Evolutionary conservation across 1,140 invertebrate genomes (phyloP).

Genomic region (Colletes latitarsis): DNA sequence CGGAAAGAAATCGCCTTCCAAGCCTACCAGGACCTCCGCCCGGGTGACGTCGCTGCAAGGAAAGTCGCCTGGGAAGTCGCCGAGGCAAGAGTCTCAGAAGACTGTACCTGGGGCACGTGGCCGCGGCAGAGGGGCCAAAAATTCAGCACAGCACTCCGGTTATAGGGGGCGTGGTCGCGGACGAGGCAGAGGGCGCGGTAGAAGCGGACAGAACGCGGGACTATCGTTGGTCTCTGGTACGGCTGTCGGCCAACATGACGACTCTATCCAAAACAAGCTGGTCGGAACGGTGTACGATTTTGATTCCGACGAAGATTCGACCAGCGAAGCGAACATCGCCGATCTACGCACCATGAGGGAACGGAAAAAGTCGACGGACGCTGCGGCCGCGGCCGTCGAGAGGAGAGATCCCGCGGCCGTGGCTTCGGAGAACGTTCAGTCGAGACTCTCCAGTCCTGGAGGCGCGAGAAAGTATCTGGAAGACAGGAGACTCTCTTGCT

Average conservation of each 20-base stretch:
- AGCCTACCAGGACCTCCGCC: slow-evolving; percentile 84
- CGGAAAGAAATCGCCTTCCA: slow-evolving; percentile 85
- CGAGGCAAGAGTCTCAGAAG: slow-evolving; percentile 80
- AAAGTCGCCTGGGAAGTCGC: slow-evolving; percentile 89
- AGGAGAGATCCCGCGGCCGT: slow-evolving; percentile 22
- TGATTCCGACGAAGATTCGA: slow-evolving; percentile 91
- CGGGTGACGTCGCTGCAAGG: slow-evolving; percentile 83
- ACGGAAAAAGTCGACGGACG: slow-evolving; percentile 88
- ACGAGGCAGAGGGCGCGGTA: slow-evolving; percentile 84
- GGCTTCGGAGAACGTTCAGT: slow-evolving; percentile 79
- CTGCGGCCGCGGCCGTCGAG: slow-evolving; percentile 82
- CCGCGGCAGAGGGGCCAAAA: slow-evolving; percentile 79
- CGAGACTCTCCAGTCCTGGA: slow-evolving; percentile 70
- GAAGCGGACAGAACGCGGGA: slow-evolving; percentile 75
- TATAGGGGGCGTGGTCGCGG: slow-evolving; percentile 83
- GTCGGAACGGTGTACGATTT: slow-evolving; percentile 93
- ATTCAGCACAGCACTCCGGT: slow-evolving; percentile 77
- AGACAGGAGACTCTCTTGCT: slow-evolving; percentile 74
- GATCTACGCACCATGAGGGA: slow-evolving; percentile 91
- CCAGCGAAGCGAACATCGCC: slow-evolving; percentile 88
- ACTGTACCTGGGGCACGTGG: slow-evolving; percentile 59
- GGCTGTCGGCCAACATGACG: slow-evolving; percentile 63
- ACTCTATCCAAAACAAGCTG: slow-evolving; percentile 88
- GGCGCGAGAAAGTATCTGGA: slow-evolving; percentile 67
- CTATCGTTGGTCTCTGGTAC: slow-evolving; percentile 57